A percentile compares a stretch with the other conserved stretches of the same genome.
These are phyloP conservation scores for Andrena cerasifolii DNA, from an alignment of 1,140 invertebrate species.

Conservation along the genomic window DNA sequence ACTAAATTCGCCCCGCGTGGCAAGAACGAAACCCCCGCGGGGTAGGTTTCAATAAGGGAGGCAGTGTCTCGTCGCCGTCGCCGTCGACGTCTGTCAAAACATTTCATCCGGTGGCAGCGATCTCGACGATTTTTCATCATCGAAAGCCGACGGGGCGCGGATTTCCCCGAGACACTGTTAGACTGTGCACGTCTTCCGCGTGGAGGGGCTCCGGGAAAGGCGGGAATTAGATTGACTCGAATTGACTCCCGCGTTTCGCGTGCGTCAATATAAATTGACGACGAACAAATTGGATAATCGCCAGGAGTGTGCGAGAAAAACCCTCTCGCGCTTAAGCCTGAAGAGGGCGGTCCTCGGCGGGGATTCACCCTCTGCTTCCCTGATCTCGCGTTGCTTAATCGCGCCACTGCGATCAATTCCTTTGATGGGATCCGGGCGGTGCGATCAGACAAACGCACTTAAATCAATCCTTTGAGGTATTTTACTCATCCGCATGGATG, in stretches of 20 bases:
- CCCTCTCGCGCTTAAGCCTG: not conserved
- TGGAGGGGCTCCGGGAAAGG: not conserved
- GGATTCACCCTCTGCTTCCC: not conserved
- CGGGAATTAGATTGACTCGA: conserved; percentile 71
- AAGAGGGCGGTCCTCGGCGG: not conserved
- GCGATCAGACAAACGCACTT: no score
- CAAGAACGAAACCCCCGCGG: not conserved
- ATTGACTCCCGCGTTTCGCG: conserved; percentile 71
- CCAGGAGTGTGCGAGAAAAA: conserved; percentile 61
- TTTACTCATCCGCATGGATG: no score
- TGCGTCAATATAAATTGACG: conserved; percentile 73
- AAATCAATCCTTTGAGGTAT: no score
- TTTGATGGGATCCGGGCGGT: no score
- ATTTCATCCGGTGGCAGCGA: conserved; percentile 25
- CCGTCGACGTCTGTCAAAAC: conserved; percentile 33
- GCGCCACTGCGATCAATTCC: no score
- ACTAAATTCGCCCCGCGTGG: not conserved
- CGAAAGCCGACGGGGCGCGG: not conserved
- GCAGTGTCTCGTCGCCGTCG: conserved; percentile 19
- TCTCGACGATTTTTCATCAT: conserved; percentile 42
- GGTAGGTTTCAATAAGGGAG: conserved; percentile 23
- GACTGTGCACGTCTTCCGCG: conserved; percentile 6
- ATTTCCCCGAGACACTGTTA: conserved; percentile 44
- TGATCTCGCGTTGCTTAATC: no score
- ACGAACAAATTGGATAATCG: conserved; percentile 76